A percentile compares a stretch with the other conserved stretches of the same genome.
These are phyloP conservation scores for Idaea straminata DNA, from an alignment of 2,888 invertebrate genomes.

Conservation along the genomic window DNA sequence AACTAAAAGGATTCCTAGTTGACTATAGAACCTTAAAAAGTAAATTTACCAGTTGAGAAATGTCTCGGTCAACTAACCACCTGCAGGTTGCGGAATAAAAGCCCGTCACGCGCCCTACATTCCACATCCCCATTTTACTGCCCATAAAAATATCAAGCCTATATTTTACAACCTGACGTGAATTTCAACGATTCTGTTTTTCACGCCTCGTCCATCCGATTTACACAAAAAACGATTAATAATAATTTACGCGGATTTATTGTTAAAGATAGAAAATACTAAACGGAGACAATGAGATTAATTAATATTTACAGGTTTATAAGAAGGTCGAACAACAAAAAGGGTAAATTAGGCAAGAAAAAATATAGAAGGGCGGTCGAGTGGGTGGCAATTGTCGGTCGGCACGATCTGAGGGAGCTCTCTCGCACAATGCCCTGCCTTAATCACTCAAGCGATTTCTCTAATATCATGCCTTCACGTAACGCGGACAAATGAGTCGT, in stretches of 20 bases:
- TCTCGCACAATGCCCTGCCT: constrained; percentile 52
- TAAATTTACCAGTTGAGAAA: constrained; percentile 16
- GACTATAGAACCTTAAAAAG: constrained; percentile 12
- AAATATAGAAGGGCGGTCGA: constrained; percentile 27
- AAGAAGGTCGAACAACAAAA: constrained; percentile 13
- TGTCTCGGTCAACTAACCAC: constrained; percentile 13
- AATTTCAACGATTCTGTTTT: constrained; percentile 47
- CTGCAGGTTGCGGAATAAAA: constrained; percentile 15
- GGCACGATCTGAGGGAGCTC: constrained; percentile 40
- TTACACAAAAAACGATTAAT: constrained; percentile 17
- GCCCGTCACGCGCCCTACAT: constrained; percentile 41
- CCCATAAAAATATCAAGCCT: constrained; percentile 57
- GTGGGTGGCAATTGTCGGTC: constrained; percentile 39
- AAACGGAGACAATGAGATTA: constrained; percentile 15
- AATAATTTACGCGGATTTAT: constrained; percentile 2
- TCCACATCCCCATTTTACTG: constrained; percentile 55
- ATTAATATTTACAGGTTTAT: constrained; percentile 24
- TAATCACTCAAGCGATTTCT: constrained; percentile 62
- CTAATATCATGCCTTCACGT: constrained; percentile 50
- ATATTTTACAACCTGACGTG: constrained; percentile 50
- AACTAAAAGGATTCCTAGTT: too few relatives aligned
- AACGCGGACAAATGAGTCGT: constrained; percentile 39
- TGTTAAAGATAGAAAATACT: neutral
- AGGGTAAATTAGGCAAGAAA: constrained; percentile 19
- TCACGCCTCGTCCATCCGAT: constrained; percentile 27